Conservation (phyloP, 2,888 invertebrate species). For the Lasioglossum villosulum region DNA sequence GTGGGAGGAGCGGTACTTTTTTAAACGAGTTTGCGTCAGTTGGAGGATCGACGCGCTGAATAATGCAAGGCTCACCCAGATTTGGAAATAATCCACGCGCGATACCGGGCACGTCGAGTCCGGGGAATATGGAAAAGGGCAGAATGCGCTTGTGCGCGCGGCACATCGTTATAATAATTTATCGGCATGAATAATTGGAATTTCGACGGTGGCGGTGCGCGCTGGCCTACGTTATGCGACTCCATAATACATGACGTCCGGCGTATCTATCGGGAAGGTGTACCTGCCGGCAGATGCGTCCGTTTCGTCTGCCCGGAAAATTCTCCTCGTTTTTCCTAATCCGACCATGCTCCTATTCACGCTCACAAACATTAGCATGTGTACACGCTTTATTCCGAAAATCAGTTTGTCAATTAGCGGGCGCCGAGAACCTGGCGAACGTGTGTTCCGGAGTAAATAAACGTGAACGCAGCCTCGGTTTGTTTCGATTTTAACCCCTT, state of each 20-base stretch:
- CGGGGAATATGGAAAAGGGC: conserved; percentile 14
- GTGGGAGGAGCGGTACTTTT: background rate
- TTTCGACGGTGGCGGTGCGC: background rate
- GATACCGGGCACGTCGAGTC: conserved; percentile 16
- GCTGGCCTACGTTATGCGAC: conserved; percentile 5
- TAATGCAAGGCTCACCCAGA: conserved; percentile 10
- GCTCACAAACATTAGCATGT: background rate
- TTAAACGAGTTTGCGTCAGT: conserved; percentile 1
- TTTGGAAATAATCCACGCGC: conserved; percentile 36
- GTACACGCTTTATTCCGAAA: background rate
- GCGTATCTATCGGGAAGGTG: background rate
- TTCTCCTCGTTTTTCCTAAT: background rate
- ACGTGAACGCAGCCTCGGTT: no score
- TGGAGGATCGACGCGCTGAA: conserved; percentile 16
- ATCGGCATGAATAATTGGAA: conserved; percentile 52
- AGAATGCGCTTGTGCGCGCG: background rate
- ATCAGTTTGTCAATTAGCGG: background rate
- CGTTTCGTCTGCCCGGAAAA: background rate
- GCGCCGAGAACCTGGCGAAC: background rate
- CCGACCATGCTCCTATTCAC: background rate
- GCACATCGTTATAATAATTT: conserved; percentile 45
- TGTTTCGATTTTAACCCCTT: background rate
- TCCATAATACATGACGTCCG: conserved; percentile 9
- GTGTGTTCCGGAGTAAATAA: background rate
- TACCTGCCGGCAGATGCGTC: background rate